Base-by-base conservation (phyloP, 1,140 invertebrate genomes). In the Pseudomyrmex pallidus region DNA sequence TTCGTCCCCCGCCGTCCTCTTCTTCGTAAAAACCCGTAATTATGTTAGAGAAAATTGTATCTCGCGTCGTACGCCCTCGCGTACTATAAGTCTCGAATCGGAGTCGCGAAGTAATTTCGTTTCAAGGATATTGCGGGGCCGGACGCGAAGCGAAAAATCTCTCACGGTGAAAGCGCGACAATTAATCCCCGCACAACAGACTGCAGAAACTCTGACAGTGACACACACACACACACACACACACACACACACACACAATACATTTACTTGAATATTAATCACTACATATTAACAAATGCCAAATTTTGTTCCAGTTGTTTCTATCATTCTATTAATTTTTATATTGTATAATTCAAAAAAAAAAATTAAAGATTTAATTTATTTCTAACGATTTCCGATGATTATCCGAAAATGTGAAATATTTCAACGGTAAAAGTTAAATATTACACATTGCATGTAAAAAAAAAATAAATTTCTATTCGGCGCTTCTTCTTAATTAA, bases 1-100 rank as follows among this genome's bases (percentile, higher is more conserved):
- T 48, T 59, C 76, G 35, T 59, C 64, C 46, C 48, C 35, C 35
- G 5, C 35, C 35, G 35, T 35, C 35, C 0, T 66, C 63, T 2
- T 1, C 8, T 13, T 66, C 76, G 50, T 20, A 66, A 70, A 66
- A 70, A 61, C 66, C 76, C 52, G 63, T 78, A 80, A 80, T 80
- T 80, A 80, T 70, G 66, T 70, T 66, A 59, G 76, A 80, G 76
- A 80, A 80, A 80, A 80, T 80, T 70, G 44, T 78, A 35, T 35
- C 35, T 35, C 35, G 35, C 35, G 35, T 54, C 76, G 52, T 54
- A 46, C n/a, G 62, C 62, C 74, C 35, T 77, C 25, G 20, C 56
- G n/a, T n/a, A n/a, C 13, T 20, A 54, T 68, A 59, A 78, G 59
- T 78, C 76, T 78, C 15, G 64, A 78, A 78, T 78, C 64, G 64